Conservation (phyloP, 2,888 invertebrate species). For the Drosophila neotestacea region DNA sequence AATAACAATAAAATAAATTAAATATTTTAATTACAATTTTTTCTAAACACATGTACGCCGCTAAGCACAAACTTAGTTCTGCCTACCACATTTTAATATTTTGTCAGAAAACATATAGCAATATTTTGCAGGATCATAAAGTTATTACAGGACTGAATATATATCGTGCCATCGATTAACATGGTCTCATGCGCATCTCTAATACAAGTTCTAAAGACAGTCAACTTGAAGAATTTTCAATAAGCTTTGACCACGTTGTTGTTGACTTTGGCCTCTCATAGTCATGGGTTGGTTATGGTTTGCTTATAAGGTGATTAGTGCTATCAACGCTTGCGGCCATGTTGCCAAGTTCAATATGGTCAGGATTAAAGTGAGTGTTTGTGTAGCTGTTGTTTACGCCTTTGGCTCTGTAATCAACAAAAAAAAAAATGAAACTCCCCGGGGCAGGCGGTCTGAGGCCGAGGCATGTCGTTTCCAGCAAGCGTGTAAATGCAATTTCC, state of each 20-base stretch:
- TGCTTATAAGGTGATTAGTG: conserved; percentile 65
- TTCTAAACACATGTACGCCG: not conserved
- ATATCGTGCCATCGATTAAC: not conserved
- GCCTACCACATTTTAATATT: too few relatives aligned
- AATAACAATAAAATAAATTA: not conserved
- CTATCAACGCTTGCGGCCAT: conserved; percentile 56
- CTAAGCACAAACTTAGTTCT: too few relatives aligned
- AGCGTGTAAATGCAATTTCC: conserved; percentile 76
- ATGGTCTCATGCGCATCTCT: conserved; percentile 24
- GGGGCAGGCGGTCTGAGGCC: not conserved
- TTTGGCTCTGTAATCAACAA: conserved; percentile 44
- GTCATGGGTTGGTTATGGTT: conserved; percentile 38
- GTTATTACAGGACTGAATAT: not conserved
- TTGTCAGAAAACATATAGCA: too few relatives aligned
- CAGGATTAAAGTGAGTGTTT: conserved; percentile 21
- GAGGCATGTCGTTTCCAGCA: conserved; percentile 40
- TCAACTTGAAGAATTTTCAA: conserved; percentile 43
- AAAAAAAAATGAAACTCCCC: conserved; percentile 6
- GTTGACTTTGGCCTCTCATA: conserved; percentile 39
- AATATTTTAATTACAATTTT: not conserved
- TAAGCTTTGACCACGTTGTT: conserved; percentile 43
- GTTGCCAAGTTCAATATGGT: conserved; percentile 36
- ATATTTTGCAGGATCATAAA: not conserved
- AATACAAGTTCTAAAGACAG: not conserved
- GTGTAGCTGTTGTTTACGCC: conserved; percentile 44